Evolutionary conservation across 1,140 invertebrate species (phyloP).

Genomic region (Tribolium castaneum): DNA sequence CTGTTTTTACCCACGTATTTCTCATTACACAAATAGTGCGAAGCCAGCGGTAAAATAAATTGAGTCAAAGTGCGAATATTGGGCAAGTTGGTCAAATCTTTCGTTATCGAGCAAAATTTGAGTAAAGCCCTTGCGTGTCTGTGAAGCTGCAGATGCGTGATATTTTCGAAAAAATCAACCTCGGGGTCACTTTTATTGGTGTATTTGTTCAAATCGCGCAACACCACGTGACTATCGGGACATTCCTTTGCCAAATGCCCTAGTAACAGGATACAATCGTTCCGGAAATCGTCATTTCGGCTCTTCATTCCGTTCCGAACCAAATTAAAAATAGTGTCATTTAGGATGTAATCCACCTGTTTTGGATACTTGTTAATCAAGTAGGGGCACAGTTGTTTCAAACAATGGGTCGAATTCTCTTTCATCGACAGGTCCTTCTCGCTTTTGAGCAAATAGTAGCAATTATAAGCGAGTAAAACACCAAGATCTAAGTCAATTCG

Average conservation of each 20-base stretch:
- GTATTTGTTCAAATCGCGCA: slow-evolving; percentile 80
- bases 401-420: slow-evolving; percentile 80
- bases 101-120: slow-evolving; percentile 73
- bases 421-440: slow-evolving; percentile 86
- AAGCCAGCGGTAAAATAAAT: slow-evolving; percentile 87
- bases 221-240: slow-evolving; percentile 73
- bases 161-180: slow-evolving; percentile 95
- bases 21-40: slow-evolving; percentile 83
- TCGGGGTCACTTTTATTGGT: slow-evolving; percentile 82
- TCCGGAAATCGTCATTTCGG: slow-evolving; percentile 72
- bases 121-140: slow-evolving; percentile 82
- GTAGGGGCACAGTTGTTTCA: slow-evolving; percentile 74
- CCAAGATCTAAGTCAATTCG: slow-evolving; percentile 74
- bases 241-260: slow-evolving; percentile 80
- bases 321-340: slow-evolving; percentile 77
- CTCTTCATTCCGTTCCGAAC: slow-evolving; percentile 75
- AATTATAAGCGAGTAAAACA: slow-evolving; percentile 82
- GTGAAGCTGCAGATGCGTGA: slow-evolving; percentile 87
- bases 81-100: slow-evolving; percentile 69
- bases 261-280: slow-evolving; percentile 82
- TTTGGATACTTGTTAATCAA: slow-evolving; percentile 67
- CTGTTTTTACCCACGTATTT: slow-evolving; percentile 80
- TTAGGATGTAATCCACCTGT: slow-evolving; percentile 75
- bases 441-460: slow-evolving; percentile 80
- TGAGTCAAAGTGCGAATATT: slow-evolving; percentile 79